A percentile compares a stretch with the other conserved stretches of the same genome.
Evolutionary conservation across 2,797 vertebrate genomes (phyloP).

Genomic region (Danio tinwini): DNA sequence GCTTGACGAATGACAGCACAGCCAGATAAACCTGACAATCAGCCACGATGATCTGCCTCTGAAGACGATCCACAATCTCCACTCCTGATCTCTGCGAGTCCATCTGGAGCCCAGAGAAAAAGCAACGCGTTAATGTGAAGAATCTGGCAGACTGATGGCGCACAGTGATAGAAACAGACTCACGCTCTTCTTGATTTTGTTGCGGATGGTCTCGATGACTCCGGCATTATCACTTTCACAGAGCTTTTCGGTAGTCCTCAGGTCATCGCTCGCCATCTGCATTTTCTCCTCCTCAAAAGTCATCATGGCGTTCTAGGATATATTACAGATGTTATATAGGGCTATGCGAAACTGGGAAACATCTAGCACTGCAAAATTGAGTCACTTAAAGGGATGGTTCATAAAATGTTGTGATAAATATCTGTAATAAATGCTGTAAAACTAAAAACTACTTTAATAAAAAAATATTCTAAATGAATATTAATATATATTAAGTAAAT

Average conservation of each 20-base stretch:
- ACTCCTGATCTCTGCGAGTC: conserved; percentile 85
- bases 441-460: too few species aligned
- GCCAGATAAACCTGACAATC: conserved; percentile 98
- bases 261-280: conserved; percentile 95
- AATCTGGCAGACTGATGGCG: neutral
- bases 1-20: conserved; percentile 96
- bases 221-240: conserved; percentile 92
- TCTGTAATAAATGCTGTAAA: too few species aligned
- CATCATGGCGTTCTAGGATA: conserved; percentile 94
- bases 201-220: conserved; percentile 96
- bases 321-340: neutral
- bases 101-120: conserved; percentile 19
- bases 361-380: neutral
- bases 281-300: conserved; percentile 99
- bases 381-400: too few species aligned
- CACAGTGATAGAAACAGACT: conserved; percentile 66
- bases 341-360: neutral
- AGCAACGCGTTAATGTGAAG: neutral
- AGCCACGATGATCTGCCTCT: conserved; percentile 97
- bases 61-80: conserved; percentile 89
- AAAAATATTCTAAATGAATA: too few species aligned
- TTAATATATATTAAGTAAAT: too few species aligned
- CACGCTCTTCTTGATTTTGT: conserved; percentile 98
- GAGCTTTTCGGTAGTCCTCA: conserved; percentile 94
- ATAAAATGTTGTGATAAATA: too few species aligned